phyloP scores from a whole-genome alignment of 2,888 invertebrate species.

The Norana najaformis region DNA sequence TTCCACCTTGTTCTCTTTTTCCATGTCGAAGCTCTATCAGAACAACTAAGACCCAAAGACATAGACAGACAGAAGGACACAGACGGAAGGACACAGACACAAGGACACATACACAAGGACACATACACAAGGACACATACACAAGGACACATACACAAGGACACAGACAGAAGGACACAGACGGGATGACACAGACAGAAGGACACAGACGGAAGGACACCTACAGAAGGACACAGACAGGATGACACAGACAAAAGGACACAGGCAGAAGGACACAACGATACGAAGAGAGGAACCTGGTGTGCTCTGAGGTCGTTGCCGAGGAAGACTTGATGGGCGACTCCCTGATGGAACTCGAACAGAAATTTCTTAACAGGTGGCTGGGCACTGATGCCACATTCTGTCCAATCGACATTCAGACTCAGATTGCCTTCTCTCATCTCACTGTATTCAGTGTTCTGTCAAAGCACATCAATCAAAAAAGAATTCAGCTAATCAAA shows the following conservation, averaged over 20 bases:
- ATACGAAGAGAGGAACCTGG: neutral
- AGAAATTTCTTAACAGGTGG: neutral
- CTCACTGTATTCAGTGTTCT: neutral
- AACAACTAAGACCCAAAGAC: too few relatives aligned
- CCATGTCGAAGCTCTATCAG: neutral
- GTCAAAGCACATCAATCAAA: neutral
- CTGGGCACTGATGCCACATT: neutral
- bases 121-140: too few relatives aligned
- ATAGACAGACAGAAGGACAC: too few relatives aligned
- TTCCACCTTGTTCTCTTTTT: neutral
- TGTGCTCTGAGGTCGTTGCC: neutral
- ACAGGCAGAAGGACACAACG: too few relatives aligned
- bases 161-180: neutral
- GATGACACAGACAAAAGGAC: neutral
- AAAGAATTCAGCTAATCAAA: too few relatives aligned
- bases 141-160: too few relatives aligned
- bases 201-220: neutral
- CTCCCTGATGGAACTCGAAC: neutral
- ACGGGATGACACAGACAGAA: neutral
- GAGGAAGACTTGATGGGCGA: neutral
- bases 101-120: too few relatives aligned
- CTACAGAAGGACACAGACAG: neutral
- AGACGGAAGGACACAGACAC: too few relatives aligned
- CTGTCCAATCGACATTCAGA: neutral
- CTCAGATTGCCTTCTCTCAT: neutral